phyloP scores from a whole-genome alignment of 1,140 invertebrate species.

The Drosophila pandora region DNA sequence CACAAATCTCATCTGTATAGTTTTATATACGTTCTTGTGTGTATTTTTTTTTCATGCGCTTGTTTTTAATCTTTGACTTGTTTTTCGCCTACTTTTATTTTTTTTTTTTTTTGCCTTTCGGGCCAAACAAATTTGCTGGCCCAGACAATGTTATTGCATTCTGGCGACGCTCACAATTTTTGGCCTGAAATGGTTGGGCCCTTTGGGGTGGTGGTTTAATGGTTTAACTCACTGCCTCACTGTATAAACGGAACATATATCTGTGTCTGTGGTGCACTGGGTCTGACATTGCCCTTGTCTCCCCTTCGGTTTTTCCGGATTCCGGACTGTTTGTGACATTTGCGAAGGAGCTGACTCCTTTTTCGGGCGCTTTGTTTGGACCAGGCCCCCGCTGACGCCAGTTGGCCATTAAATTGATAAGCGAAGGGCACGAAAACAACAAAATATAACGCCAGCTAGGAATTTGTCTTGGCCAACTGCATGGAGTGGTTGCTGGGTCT shows the following conservation, averaged over 20 bases:
- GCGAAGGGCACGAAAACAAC: slow-evolving; percentile 36
- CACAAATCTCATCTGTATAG: slow-evolving; percentile 45
- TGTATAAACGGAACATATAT: slow-evolving; percentile 17
- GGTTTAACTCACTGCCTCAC: slow-evolving; percentile 48
- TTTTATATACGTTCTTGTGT: slow-evolving; percentile 18
- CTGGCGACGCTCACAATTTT: slow-evolving; percentile 55
- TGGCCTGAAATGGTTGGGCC: slow-evolving; percentile 2
- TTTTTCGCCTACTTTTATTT: slow-evolving; percentile 60
- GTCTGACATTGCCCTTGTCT: slow-evolving; percentile 43
- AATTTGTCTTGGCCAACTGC: slow-evolving; percentile 52
- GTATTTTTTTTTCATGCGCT: slow-evolving; percentile 50
- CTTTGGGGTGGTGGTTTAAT: slow-evolving; percentile 49
- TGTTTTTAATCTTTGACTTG: slow-evolving; percentile 81
- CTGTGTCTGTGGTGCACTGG: slow-evolving; percentile 59
- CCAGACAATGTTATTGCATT: slow-evolving; percentile 80
- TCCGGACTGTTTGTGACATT: slow-evolving; percentile 73
- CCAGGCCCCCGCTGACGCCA: slow-evolving; percentile 56
- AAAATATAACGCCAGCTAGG: slow-evolving; percentile 19
- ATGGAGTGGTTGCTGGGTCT: slow-evolving; percentile 23
- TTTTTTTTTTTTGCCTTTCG: slow-evolving; percentile 17
- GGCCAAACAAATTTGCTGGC: slow-evolving; percentile 43
- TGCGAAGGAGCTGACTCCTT: slow-evolving; percentile 26
- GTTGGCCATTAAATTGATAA: slow-evolving; percentile 81
- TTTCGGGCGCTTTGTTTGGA: slow-evolving; percentile 11
- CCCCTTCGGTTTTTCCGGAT: background rate